Evolutionary conservation across 2,888 invertebrate species (phyloP).

Genomic region (Tigriopus californicus): DNA sequence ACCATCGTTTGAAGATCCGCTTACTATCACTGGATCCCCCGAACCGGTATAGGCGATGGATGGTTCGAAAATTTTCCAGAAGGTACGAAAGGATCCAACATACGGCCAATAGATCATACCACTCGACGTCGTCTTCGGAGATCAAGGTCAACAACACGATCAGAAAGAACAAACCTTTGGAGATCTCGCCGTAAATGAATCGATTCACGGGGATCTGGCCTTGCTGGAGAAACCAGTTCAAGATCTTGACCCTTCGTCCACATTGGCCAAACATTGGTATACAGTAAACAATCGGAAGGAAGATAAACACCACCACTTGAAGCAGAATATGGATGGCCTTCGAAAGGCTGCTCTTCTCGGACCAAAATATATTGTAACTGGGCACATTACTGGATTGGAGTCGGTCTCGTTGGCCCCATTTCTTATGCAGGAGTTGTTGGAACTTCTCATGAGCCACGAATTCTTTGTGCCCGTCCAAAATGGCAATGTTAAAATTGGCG

Average conservation of each 20-base stretch:
- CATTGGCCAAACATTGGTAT: background rate
- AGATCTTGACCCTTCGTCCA: background rate
- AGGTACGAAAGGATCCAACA: conserved; percentile 9
- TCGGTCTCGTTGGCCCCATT: conserved; percentile 14
- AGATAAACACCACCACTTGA: conserved; percentile 1
- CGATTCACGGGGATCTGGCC: conserved; percentile 13
- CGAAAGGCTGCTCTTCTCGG: background rate
- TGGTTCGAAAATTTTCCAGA: conserved; percentile 9
- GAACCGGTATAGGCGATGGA: conserved; percentile 8
- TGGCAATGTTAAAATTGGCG: conserved; percentile 15
- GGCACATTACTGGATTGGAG: conserved; percentile 4
- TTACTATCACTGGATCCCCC: background rate
- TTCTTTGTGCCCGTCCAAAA: conserved; percentile 14
- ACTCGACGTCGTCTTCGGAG: background rate
- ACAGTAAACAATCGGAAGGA: conserved; percentile 5
- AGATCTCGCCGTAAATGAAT: conserved; percentile 9
- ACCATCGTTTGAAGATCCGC: conserved; percentile 8
- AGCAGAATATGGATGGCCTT: conserved; percentile 8
- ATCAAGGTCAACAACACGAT: conserved; percentile 3
- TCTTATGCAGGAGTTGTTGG: conserved; percentile 14
- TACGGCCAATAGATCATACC: conserved; percentile 7
- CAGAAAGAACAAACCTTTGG: conserved; percentile 1
- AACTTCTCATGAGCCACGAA: conserved; percentile 16
- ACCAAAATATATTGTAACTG: conserved; percentile 15
- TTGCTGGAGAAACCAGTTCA: background rate